phyloP scores from a whole-genome alignment of 2,888 invertebrate species.

The Ophioninae sp. region DNA sequence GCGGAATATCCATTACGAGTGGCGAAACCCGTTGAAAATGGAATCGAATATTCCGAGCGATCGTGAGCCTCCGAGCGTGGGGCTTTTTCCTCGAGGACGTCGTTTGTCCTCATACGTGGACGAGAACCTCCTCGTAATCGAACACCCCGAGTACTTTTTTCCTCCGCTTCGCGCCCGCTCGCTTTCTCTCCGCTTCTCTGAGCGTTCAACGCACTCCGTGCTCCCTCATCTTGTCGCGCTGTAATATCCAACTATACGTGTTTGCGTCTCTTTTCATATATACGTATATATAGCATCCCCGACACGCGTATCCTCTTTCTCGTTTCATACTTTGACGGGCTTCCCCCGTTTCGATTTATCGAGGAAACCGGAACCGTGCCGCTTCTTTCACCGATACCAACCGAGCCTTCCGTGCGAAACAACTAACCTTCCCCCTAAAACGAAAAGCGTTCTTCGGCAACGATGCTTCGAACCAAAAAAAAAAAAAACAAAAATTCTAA shows the following conservation, averaged over 20 bases:
- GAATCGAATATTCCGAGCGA: conserved; percentile 32
- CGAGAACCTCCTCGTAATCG: conserved; percentile 60
- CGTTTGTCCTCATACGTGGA: conserved; percentile 53
- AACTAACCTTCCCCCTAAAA: neutral
- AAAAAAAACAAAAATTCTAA: neutral
- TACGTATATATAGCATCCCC: conserved; percentile 35
- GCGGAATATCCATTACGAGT: neutral
- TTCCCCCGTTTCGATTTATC: conserved; percentile 80
- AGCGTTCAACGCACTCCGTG: conserved; percentile 40
- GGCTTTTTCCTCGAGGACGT: conserved; percentile 46
- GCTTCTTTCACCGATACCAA: conserved; percentile 45
- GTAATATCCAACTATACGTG: neutral
- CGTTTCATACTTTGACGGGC: conserved; percentile 73
- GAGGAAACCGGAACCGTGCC: conserved; percentile 79
- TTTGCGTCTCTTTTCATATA: neutral
- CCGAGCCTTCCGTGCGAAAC: neutral
- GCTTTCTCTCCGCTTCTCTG: conserved; percentile 40
- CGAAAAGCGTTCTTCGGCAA: neutral
- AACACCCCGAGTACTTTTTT: conserved; percentile 67
- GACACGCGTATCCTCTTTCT: conserved; percentile 77
- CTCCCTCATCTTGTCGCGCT: conserved; percentile 60
- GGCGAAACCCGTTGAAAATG: conserved; percentile 40
- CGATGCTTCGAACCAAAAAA: neutral
- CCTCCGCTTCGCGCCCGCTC: conserved; percentile 24
- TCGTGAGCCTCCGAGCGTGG: conserved; percentile 3